Evolutionary conservation across 2,113 vertebrate species (phyloP).

Genomic region (Dolichotis patagonum): DNA sequence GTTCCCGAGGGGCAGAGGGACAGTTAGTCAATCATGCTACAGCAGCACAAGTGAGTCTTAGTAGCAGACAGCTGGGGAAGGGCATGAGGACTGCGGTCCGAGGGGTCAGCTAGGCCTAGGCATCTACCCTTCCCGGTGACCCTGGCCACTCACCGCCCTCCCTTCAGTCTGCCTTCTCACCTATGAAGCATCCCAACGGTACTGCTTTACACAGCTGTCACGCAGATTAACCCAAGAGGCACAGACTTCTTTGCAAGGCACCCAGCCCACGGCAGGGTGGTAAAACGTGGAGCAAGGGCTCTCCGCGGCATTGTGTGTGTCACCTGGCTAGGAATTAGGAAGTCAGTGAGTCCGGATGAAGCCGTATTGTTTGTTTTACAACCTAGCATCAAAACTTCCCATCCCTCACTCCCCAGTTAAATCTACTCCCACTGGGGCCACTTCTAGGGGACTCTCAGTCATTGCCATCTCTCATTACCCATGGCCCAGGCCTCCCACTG

Average conservation of each 20-base stretch:
- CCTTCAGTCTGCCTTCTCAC: background rate
- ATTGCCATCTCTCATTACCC: too few species aligned
- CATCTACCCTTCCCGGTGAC: background rate
- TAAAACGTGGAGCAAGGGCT: background rate
- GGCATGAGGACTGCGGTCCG: accelerated
- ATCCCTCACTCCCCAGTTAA: background rate
- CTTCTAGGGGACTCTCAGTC: background rate
- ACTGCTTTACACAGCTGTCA: background rate
- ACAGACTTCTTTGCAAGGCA: too few species aligned
- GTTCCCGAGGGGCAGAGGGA: background rate
- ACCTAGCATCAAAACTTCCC: background rate
- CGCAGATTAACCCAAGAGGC: background rate
- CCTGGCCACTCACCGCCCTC: background rate
- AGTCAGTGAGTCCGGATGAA: background rate
- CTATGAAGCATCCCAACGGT: background rate
- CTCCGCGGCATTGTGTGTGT: background rate
- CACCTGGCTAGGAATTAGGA: background rate
- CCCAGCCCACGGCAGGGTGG: background rate
- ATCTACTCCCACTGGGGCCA: background rate
- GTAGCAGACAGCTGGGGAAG: background rate
- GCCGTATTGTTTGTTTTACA: background rate
- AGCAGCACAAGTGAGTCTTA: background rate
- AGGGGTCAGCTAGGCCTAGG: background rate
- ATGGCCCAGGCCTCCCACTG: background rate
- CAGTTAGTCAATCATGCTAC: background rate